phyloP scores from a whole-genome alignment of 2,888 invertebrate genomes.

The Corbicula japonica region DNA sequence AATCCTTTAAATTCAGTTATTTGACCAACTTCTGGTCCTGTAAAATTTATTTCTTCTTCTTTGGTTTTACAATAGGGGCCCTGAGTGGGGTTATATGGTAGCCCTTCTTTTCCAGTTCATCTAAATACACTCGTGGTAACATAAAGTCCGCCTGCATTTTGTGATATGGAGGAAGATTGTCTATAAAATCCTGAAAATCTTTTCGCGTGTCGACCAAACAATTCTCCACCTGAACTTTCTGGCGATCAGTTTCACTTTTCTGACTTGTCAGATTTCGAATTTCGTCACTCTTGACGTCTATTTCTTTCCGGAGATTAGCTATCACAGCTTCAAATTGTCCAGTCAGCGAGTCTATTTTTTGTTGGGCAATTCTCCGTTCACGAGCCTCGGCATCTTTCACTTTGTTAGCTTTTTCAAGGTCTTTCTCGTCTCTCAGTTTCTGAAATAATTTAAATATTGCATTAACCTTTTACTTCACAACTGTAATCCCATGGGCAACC shows the following conservation, averaged over 20 bases:
- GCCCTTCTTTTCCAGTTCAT: constrained; percentile 73
- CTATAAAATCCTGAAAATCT: constrained; percentile 79
- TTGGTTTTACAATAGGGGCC: constrained; percentile 40
- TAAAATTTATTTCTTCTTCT: constrained; percentile 41
- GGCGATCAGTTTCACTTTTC: constrained; percentile 63
- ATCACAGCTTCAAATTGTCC: constrained; percentile 68
- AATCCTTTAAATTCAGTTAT: too few relatives aligned
- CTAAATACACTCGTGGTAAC: constrained; percentile 76
- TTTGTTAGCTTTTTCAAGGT: constrained; percentile 70
- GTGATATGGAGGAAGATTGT: constrained; percentile 73
- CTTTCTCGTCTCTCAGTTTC: constrained; percentile 66
- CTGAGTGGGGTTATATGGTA: constrained; percentile 48
- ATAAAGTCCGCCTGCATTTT: constrained; percentile 75
- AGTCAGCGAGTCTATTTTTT: constrained; percentile 66
- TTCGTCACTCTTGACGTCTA: constrained; percentile 46
- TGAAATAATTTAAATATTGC: constrained; percentile 34
- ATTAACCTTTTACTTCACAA: too few relatives aligned
- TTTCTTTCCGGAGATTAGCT: constrained; percentile 63
- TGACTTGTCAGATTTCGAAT: constrained; percentile 58
- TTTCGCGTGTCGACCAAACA: constrained; percentile 70
- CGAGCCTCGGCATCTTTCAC: constrained; percentile 69
- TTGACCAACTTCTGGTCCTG: too few relatives aligned
- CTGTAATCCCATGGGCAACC: too few relatives aligned
- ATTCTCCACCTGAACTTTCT: constrained; percentile 68
- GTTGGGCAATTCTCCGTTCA: constrained; percentile 72